phyloP scores from a whole-genome alignment of 2,113 vertebrate species.

The Takifugu bimaculatus region DNA sequence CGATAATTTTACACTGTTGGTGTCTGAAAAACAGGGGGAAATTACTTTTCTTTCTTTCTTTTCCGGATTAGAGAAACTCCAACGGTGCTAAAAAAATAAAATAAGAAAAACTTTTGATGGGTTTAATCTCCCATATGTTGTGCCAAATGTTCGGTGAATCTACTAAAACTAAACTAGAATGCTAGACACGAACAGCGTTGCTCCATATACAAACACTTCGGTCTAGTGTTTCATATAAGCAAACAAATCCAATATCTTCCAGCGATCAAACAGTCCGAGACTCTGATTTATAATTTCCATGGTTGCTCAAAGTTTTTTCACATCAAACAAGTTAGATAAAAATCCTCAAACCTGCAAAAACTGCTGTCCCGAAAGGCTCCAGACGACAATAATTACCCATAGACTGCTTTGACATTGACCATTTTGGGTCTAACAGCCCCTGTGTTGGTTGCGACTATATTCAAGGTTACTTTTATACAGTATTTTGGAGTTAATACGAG shows the following conservation, averaged over 20 bases:
- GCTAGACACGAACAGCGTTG: neutral
- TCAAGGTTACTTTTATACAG: no score
- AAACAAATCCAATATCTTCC: neutral
- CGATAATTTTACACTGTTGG: neutral
- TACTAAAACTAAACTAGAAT: neutral
- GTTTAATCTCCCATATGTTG: neutral
- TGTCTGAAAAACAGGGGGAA: slow-evolving; percentile 7
- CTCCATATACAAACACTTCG: neutral
- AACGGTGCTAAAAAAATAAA: neutral
- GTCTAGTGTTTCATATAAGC: no score
- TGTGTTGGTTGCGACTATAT: no score
- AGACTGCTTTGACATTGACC: no score
- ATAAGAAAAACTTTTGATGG: neutral
- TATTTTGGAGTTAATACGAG: no score
- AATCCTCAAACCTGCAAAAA: neutral
- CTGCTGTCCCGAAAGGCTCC: no score
- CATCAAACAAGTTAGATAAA: neutral
- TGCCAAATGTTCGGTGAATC: neutral
- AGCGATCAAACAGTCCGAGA: neutral
- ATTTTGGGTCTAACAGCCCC: no score
- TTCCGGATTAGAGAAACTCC: neutral
- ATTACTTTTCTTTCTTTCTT: neutral
- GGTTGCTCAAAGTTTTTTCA: neutral
- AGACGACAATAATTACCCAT: no score
- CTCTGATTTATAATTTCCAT: neutral